A percentile compares a stretch with the other conserved stretches of the same genome.
phyloP scores from a whole-genome alignment of 2,113 vertebrate species.

The Neotragus moschatus region DNA sequence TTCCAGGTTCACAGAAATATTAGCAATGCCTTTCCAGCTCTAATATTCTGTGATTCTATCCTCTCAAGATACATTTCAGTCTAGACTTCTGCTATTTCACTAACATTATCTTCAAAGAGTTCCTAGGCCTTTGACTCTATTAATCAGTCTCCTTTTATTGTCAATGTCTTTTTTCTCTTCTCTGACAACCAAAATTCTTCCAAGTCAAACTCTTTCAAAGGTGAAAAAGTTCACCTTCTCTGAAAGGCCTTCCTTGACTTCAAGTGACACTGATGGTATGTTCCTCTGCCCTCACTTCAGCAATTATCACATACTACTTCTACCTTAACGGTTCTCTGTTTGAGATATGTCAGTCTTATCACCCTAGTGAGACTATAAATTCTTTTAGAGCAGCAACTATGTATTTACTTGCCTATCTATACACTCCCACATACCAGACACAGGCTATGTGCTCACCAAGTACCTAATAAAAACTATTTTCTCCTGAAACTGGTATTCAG shows the following conservation, averaged over 20 bases:
- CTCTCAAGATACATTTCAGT: not conserved
- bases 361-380: not conserved
- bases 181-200: slow-evolving; percentile 4
- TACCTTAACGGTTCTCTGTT: not conserved
- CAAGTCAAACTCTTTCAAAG: not conserved
- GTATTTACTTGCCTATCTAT: not conserved
- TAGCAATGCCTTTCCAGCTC: not conserved
- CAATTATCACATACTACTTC: not conserved
- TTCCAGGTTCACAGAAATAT: not conserved
- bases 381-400: not conserved
- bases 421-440: not conserved
- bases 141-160: not conserved
- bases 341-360: not conserved
- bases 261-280: not conserved
- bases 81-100: not conserved
- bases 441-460: slow-evolving; percentile 7
- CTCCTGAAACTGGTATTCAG: not conserved
- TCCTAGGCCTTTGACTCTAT: not conserved
- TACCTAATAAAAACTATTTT: slow-evolving; percentile 22
- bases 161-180: not conserved
- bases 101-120: not conserved
- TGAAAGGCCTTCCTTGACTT: slow-evolving; percentile 14
- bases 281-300: not conserved
- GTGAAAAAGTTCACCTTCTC: not conserved
- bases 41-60: slow-evolving; percentile 5